Evolutionary conservation across 2,797 vertebrate species (phyloP), one percentile per base, ranked within the genome.

Genomic region (Gastrophryne carolinensis): DNA sequence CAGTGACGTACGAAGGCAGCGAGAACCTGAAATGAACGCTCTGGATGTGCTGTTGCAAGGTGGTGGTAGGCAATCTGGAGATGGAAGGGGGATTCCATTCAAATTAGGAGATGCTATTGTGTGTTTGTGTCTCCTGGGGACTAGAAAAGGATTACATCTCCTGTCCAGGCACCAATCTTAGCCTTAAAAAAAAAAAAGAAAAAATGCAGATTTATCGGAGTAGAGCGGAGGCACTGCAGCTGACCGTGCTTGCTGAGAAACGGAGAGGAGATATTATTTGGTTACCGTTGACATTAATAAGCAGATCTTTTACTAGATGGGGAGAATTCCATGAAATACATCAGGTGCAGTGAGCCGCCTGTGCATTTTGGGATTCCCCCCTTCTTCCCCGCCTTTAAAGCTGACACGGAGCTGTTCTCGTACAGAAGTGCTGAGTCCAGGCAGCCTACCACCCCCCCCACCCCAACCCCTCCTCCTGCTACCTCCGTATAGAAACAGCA

Each of bases 81-180:
- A 53, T 75, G 73, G 61, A 68, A 74, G 56, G 63, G 35, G 73
- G 73, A 73, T 73, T 41, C 70, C 70, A 63, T 53, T 53, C 70
- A 62, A 47, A 32, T 23, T 19, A 37, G 4, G 30, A 60, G 37
- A 60, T 39, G 21, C 56, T 50, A 50, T 72, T 61, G 56, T 61
- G n/a, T 72, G 61, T 72, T 13, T 37, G 26, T 44, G 3, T n/a
- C 4, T n/a, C 3, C n/a, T n/a, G 23, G 41, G 12, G 35, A 24
- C 34, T 23, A 26, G 37, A 62, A 61, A 39, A 7, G 19, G 11
- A 41, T 41, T 41, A n/a, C n/a, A n/a, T n/a, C n/a, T n/a, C 0
- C 30, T 15, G 41, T 53, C 2, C 12, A 26, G 24, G 3, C 15
- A 9, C 27, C 5, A 11, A 32, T 53, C n/a, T n/a, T n/a, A n/a